Evolutionary conservation across 2,113 vertebrate species (phyloP), one percentile per base, ranked within the genome.

Genomic region (Pelecanus crispus): DNA sequence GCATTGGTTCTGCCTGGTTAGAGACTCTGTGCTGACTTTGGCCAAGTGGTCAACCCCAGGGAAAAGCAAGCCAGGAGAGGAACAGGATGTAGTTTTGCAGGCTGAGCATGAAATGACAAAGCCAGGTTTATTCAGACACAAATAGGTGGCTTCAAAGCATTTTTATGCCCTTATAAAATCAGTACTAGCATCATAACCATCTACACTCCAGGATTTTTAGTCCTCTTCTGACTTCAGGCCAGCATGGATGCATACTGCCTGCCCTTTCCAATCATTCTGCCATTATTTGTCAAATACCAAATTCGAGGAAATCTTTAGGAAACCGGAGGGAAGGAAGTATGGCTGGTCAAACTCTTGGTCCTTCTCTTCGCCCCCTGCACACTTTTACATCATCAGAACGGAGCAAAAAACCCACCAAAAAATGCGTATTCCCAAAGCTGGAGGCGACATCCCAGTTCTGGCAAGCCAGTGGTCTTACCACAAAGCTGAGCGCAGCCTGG

Each of bases 351-450:
- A 80, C 53, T 75, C 87, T 96, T 96, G 95, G 94, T 95, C 85
- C 85, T 93, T 72, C 73, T 82, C 36, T 47, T n/a, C 20, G 28
- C 38, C 7, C 29, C 19, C 13, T 31, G 1, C 45, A 16, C 80
- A 55, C 81, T 93, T 94, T 81, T 90, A 89, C 75, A 94, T 86
- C 67, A 77, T 55, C 62, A 88, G 81, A 94, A 86, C 24, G 74
- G 70, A 91, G 78, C 45, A 87, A 95, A n/a, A 77, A 97, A 96
- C 62, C 92, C 92, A 93, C 84, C 84, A 95, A 93, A 94, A 95
- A 94, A 92, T 84, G 92, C 77, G 70, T 77, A 84, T 91, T 94
- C 88, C 88, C 58, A 68, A 92, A 82, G 94, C 94, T 6, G 11
- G 81, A 92, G 87, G 94, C 94, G 86, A 74, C 40, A 3, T 95